Conservation (phyloP, 2,888 invertebrate genomes). For the Heliconius aoede region DNA sequence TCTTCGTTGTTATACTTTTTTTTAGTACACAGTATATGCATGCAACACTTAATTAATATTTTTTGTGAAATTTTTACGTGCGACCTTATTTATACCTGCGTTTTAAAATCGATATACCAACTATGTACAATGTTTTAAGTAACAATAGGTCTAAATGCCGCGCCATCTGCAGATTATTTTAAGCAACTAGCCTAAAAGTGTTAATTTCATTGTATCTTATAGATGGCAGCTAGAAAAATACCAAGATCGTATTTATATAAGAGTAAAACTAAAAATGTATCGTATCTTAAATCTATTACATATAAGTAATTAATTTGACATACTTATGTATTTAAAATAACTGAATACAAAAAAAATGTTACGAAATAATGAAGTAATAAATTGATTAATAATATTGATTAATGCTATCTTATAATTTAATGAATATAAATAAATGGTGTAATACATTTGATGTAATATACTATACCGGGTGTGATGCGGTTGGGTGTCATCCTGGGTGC, state of each 20-base stretch:
- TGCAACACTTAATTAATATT: not conserved
- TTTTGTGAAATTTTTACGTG: not conserved
- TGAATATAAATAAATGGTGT: not conserved
- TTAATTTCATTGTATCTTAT: not conserved
- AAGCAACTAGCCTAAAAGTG: not conserved
- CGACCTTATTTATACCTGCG: not conserved
- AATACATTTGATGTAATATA: not conserved
- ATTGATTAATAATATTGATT: not conserved
- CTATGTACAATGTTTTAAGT: not conserved
- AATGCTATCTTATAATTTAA: not conserved
- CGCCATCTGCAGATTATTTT: slow-evolving; percentile 7
- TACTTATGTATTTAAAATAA: not conserved
- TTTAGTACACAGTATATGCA: not conserved
- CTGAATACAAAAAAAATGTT: not conserved
- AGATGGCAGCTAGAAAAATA: slow-evolving; percentile 2
- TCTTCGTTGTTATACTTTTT: not conserved
- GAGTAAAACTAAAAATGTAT: not conserved
- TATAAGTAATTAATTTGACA: not conserved
- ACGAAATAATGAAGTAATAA: no score
- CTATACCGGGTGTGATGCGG: slow-evolving; percentile 83
- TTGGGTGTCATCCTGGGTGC: slow-evolving; percentile 85
- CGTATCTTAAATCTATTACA: not conserved
- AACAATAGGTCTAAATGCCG: not conserved
- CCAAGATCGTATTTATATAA: not conserved
- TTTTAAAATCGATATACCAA: not conserved